Conservation (phyloP, 2,113 vertebrate genomes). For the Sceloporus tristichus region DNA sequence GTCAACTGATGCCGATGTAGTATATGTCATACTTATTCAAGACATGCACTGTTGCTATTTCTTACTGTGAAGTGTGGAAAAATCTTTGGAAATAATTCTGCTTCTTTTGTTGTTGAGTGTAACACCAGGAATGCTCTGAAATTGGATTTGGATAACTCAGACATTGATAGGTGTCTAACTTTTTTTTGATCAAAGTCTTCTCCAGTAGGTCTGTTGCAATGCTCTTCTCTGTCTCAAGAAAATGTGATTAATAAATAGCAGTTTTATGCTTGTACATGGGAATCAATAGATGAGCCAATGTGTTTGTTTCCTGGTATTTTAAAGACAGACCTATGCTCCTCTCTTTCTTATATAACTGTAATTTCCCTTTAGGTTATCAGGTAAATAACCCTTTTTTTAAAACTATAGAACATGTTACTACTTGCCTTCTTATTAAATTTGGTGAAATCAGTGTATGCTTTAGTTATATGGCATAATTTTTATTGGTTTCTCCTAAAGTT, state of each 20-base stretch:
- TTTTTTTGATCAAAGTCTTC: not conserved
- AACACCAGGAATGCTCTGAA: not conserved
- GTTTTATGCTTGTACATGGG: slow-evolving; percentile 13
- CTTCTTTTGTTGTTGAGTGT: not conserved
- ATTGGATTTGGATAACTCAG: not conserved
- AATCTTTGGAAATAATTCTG: not conserved
- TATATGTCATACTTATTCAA: not conserved
- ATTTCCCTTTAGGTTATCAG: not conserved
- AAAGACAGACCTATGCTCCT: not conserved
- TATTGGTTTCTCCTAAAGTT: not conserved
- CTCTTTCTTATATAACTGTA: not conserved
- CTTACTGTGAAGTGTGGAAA: not conserved
- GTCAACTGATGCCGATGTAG: not conserved
- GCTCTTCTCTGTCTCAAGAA: not conserved
- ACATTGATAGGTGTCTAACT: not conserved
- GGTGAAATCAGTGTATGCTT: not conserved
- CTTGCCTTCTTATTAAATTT: not conserved
- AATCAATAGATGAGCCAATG: not conserved
- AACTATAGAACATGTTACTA: not conserved
- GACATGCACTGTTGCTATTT: not conserved
- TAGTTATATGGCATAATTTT: slow-evolving; percentile 3
- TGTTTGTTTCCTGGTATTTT: not conserved
- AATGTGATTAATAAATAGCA: slow-evolving; percentile 7
- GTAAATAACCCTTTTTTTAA: slow-evolving; percentile 1
- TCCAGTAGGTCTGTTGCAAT: not conserved